Evolutionary conservation across 2,888 invertebrate species (phyloP).

Genomic region (Pseudanteris insignis): DNA sequence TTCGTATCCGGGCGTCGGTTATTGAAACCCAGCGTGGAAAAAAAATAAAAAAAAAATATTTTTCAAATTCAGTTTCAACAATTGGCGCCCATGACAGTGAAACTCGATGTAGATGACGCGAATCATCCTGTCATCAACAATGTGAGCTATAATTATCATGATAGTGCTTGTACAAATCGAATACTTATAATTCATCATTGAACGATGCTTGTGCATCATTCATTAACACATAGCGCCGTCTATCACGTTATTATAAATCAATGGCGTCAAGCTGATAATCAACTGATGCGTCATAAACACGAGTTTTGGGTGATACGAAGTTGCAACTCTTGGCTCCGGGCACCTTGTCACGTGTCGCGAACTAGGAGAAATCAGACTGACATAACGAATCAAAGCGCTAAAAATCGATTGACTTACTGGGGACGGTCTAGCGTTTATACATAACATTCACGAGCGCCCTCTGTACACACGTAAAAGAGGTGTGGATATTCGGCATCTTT

Average conservation of each 20-base stretch:
- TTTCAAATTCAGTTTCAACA: slow-evolving; percentile 21
- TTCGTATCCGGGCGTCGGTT: slow-evolving; percentile 22
- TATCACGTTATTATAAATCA: slow-evolving; percentile 6
- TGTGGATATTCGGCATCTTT: slow-evolving; percentile 27
- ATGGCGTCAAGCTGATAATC: slow-evolving; percentile 21
- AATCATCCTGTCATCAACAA: too few species aligned
- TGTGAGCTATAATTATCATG: too few species aligned
- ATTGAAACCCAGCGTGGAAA: slow-evolving; percentile 15
- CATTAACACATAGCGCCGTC: not conserved
- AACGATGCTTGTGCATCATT: too few species aligned
- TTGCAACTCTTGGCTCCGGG: slow-evolving; percentile 33
- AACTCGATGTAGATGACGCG: slow-evolving; percentile 4
- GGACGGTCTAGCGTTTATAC: slow-evolving; percentile 39
- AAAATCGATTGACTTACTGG: slow-evolving; percentile 51
- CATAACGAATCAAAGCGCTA: slow-evolving; percentile 61
- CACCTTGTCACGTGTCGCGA: slow-evolving; percentile 50
- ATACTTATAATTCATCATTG: too few species aligned
- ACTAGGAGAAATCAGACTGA: slow-evolving; percentile 66
- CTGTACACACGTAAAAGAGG: slow-evolving; percentile 6
- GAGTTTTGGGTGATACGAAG: slow-evolving; percentile 7
- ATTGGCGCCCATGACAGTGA: slow-evolving; percentile 9
- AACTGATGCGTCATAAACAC: slow-evolving; percentile 34
- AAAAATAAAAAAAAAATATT: slow-evolving; percentile 32
- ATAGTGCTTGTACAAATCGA: too few species aligned
- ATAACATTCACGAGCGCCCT: slow-evolving; percentile 17